Percentiles rank a stretch among this genome's conserved stretches.
Conservation (phyloP, 2,113 vertebrate species). For the Coreoperca whiteheadi region DNA sequence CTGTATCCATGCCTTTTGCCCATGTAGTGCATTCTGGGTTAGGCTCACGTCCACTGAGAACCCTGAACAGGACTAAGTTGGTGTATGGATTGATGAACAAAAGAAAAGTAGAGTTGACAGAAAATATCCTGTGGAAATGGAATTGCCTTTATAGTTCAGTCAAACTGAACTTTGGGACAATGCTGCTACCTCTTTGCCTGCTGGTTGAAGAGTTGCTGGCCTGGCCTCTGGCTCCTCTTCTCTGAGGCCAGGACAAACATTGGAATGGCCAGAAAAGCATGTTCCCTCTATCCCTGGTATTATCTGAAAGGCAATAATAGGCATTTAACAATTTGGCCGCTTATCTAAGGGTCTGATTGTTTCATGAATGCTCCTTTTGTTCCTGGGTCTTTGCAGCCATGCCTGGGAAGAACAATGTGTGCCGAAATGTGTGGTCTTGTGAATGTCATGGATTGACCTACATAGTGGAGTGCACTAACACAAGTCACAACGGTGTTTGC, state of each 20-base stretch:
- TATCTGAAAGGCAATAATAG: slow-evolving; percentile 76
- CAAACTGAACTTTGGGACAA: neutral
- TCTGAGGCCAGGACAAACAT: slow-evolving; percentile 66
- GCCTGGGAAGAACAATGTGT: slow-evolving; percentile 32
- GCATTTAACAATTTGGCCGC: slow-evolving; percentile 67
- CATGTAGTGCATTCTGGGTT: neutral
- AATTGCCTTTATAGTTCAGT: neutral
- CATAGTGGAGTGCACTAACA: slow-evolving; percentile 12
- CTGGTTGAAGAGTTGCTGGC: slow-evolving; percentile 41
- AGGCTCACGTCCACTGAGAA: neutral
- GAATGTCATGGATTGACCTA: slow-evolving; percentile 65
- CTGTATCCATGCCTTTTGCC: neutral
- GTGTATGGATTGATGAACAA: neutral
- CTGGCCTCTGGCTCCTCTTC: slow-evolving; percentile 54
- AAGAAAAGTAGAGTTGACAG: neutral
- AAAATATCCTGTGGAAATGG: neutral
- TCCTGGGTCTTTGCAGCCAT: slow-evolving; percentile 28
- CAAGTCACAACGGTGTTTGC: neutral
- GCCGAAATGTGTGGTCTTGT: slow-evolving; percentile 49
- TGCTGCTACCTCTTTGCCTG: slow-evolving; percentile 72
- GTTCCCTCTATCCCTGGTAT: slow-evolving; percentile 55
- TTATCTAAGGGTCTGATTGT: slow-evolving; percentile 49
- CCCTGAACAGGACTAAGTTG: neutral
- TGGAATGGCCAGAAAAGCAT: slow-evolving; percentile 66
- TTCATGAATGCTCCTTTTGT: slow-evolving; percentile 72